phyloP scores from a whole-genome alignment of 2,888 invertebrate genomes.

The Synergus gifuensis region DNA sequence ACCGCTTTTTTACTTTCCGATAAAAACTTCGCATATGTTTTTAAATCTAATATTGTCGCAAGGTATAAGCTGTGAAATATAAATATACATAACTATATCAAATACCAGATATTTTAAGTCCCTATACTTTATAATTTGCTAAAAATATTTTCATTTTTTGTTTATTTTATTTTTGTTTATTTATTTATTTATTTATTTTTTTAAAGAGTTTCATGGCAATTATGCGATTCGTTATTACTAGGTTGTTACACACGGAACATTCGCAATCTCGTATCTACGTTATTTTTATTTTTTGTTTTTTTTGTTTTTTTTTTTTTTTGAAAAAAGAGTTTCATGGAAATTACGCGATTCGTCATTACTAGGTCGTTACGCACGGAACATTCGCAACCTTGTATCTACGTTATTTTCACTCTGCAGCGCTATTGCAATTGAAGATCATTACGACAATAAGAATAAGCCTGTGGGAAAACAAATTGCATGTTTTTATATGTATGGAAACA shows the following conservation, averaged over 20 bases:
- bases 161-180: background rate
- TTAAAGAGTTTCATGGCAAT: background rate
- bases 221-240: conserved; percentile 5
- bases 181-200: too few species aligned
- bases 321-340: background rate
- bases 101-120: too few species aligned
- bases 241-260: conserved; percentile 34
- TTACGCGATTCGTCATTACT: conserved; percentile 14
- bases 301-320: too few species aligned
- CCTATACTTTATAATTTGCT: background rate
- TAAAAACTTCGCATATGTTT: background rate
- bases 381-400: conserved; percentile 8
- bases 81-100: too few species aligned
- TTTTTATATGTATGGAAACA: background rate
- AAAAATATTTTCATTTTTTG: conserved; percentile 8
- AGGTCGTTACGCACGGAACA: conserved; percentile 37
- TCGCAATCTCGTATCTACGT: background rate
- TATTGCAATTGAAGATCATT: conserved; percentile 14
- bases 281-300: background rate
- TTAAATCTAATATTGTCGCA: background rate
- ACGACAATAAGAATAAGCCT: conserved; percentile 1
- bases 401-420: conserved; percentile 12
- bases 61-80: background rate
- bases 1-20: background rate
- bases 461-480: background rate